Conservation (phyloP, 2,888 invertebrate genomes). For the Drosophila nigritarsus region DNA sequence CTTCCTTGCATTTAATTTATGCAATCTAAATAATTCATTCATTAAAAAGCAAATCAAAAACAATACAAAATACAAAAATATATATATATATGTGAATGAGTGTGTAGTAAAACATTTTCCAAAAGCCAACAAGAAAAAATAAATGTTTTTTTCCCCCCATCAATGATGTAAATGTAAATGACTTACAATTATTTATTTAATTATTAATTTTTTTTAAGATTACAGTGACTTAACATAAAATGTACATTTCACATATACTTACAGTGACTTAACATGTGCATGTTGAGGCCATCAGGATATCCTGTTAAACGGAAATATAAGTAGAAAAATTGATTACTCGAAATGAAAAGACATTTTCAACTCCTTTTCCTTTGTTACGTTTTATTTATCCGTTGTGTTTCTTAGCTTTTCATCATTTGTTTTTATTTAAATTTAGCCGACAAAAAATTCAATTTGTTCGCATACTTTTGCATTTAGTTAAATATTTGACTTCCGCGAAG, state of each 20-base stretch:
- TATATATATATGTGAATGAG: constrained; percentile 20
- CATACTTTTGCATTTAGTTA: constrained; percentile 47
- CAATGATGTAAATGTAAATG: constrained; percentile 23
- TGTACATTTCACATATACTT: neutral
- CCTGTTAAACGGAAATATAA: neutral
- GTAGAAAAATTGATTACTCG: neutral
- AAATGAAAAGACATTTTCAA: neutral
- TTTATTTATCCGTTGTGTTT: constrained; percentile 57
- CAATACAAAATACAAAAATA: neutral
- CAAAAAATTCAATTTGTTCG: constrained; percentile 66
- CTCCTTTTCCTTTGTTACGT: constrained; percentile 59
- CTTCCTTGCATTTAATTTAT: constrained; percentile 52
- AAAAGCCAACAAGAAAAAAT: constrained; percentile 49
- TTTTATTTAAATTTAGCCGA: constrained; percentile 43
- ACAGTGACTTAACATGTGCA: constrained; percentile 5
- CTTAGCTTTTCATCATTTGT: constrained; percentile 37
- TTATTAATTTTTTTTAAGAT: neutral
- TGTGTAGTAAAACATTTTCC: constrained; percentile 61
- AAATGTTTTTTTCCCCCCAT: constrained; percentile 54
- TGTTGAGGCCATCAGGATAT: neutral
- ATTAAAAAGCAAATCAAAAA: neutral
- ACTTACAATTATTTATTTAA: constrained; percentile 13
- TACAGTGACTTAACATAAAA: constrained; percentile 6
- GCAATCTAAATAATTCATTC: constrained; percentile 26
- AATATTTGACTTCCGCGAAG: constrained; percentile 38